phyloP scores from a whole-genome alignment of 2,797 vertebrate genomes.

The Lacerta bilineata region DNA sequence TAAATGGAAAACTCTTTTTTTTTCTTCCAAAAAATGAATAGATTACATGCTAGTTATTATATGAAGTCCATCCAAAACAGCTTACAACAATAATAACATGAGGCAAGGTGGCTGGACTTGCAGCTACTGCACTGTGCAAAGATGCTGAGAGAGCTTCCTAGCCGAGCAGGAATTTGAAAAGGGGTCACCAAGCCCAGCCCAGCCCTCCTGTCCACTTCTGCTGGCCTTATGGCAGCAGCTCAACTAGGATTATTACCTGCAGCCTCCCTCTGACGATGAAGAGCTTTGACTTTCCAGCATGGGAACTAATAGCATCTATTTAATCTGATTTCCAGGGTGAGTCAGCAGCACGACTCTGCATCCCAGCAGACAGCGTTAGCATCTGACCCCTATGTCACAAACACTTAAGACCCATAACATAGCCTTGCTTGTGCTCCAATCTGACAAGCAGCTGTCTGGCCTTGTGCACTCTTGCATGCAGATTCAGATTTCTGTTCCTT shows the following conservation, averaged over 20 bases:
- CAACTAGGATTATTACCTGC: neutral
- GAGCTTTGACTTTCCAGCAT: conserved; percentile 18
- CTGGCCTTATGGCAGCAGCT: conserved; percentile 5
- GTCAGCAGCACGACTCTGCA: conserved; percentile 7
- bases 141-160: no score
- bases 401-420: conserved; percentile 9
- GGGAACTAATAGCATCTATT: conserved; percentile 33
- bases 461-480: neutral
- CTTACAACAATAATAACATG: neutral
- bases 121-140: neutral
- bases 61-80: no score
- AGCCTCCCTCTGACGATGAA: conserved; percentile 3
- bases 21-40: no score
- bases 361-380: neutral
- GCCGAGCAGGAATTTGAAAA: neutral
- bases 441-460: conserved; percentile 1
- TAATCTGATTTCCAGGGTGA: conserved; percentile 35
- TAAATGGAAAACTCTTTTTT: neutral
- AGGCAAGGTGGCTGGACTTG: neutral
- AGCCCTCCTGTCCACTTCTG: no score
- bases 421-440: neutral
- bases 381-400: conserved; percentile 14
- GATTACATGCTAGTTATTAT: no score
- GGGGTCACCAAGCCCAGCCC: neutral
- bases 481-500: neutral